These are phyloP conservation scores for Colistium nudipinnis DNA, from an alignment of 2,113 vertebrate species.

Conservation along the genomic window DNA sequence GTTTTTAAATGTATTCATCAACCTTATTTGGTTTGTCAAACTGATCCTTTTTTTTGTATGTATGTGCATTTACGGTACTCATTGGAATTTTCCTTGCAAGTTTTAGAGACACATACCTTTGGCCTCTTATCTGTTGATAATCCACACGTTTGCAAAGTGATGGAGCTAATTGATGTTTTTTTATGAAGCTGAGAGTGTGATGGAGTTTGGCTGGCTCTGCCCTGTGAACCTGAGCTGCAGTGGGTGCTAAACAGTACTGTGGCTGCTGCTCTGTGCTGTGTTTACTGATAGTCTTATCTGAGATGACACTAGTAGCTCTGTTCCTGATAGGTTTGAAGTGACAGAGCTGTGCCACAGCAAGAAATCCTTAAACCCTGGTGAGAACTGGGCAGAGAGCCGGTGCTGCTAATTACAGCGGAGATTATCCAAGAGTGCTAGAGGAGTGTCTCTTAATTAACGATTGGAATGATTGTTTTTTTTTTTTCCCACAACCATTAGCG, in stretches of 20 bases:
- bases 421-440: constrained; percentile 49
- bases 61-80: not conserved
- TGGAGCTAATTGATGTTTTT: constrained; percentile 44
- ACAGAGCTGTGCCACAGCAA: not conserved
- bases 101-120: not conserved
- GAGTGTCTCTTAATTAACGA: constrained; percentile 58
- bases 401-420: constrained; percentile 49
- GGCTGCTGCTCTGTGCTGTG: constrained; percentile 31
- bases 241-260: constrained; percentile 26
- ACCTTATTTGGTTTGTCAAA: no score
- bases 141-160: constrained; percentile 2
- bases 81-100: not conserved
- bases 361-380: constrained; percentile 25
- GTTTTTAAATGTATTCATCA: no score
- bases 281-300: constrained; percentile 36
- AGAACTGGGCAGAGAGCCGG: constrained; percentile 35
- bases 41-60: not conserved
- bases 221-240: constrained; percentile 30
- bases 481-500: constrained; percentile 14
- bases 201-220: not conserved
- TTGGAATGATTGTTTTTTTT: constrained; percentile 36
- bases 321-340: constrained; percentile 10
- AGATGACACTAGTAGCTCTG: constrained; percentile 14
- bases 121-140: constrained; percentile 21
- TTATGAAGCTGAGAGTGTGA: constrained; percentile 20